These are phyloP conservation scores for Panagrolaimus sp. DNA, from an alignment of 1,140 invertebrate genomes.

Conservation along the genomic window DNA sequence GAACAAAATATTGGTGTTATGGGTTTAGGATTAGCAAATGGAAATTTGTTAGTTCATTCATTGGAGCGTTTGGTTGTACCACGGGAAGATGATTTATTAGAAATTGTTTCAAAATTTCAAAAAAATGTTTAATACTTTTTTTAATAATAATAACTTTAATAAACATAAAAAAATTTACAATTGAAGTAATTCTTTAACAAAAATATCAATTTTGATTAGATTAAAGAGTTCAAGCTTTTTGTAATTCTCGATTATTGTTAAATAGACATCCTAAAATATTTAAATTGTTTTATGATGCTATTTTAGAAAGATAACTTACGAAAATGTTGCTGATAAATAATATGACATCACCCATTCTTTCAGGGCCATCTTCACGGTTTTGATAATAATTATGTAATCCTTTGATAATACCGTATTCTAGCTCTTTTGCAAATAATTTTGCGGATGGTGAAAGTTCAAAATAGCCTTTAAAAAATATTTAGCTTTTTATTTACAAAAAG, in stretches of 20 bases:
- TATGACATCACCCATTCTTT: background rate
- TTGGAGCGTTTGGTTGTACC: background rate
- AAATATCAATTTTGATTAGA: conserved; percentile 6
- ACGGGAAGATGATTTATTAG: background rate
- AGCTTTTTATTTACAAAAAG: background rate
- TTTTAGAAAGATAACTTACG: conserved; percentile 1
- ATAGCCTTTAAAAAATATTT: background rate
- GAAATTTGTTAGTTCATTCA: background rate
- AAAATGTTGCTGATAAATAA: conserved; percentile 10
- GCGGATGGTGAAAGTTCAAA: conserved; percentile 2
- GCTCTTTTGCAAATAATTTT: background rate
- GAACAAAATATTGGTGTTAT: background rate
- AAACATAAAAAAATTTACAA: too few species aligned
- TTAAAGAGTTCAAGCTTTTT: conserved; percentile 10
- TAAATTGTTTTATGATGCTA: background rate
- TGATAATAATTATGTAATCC: conserved; percentile 3
- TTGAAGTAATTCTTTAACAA: conserved; percentile 2
- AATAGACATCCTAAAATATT: background rate
- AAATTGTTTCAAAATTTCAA: conserved; percentile 5
- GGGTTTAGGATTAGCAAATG: background rate
- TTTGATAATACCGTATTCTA: background rate
- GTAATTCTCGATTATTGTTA: conserved; percentile 3
- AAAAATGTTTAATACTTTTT: too few species aligned
- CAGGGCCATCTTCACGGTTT: background rate
- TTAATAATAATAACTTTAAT: too few species aligned